Conservation (phyloP, 2,797 vertebrate species). For the Myoxocephalus aenaeus region DNA sequence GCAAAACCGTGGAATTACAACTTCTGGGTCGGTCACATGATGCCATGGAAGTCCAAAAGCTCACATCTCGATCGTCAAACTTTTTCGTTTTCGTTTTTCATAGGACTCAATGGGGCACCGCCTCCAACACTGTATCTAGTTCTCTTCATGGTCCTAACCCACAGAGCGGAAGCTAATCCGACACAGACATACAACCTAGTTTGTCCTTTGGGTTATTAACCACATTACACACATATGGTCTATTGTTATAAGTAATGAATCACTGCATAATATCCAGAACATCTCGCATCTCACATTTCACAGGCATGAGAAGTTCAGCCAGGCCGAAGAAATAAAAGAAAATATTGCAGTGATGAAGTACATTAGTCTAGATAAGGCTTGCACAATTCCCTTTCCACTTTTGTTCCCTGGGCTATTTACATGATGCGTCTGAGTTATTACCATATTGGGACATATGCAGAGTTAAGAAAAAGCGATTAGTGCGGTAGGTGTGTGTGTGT, state of each 20-base stretch:
- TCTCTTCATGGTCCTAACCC: neutral
- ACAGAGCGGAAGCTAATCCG: neutral
- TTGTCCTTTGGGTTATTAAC: neutral
- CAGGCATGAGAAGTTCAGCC: neutral
- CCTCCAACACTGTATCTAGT: neutral
- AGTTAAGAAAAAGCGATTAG: slow-evolving; percentile 1
- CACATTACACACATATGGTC: neutral
- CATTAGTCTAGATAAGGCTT: slow-evolving; percentile 10
- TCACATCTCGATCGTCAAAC: neutral
- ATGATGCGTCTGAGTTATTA: neutral
- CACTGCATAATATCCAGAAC: neutral
- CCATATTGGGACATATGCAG: slow-evolving; percentile 32
- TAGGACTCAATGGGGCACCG: neutral
- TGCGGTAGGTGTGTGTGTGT: slow-evolving; percentile 21
- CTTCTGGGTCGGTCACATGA: too few species aligned
- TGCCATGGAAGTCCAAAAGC: too few species aligned
- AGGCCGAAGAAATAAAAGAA: neutral
- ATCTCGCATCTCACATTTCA: neutral
- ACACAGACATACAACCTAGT: neutral
- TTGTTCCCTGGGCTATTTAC: neutral
- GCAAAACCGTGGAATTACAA: neutral
- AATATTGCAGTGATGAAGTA: neutral
- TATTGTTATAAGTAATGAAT: neutral
- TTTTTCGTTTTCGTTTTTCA: neutral
- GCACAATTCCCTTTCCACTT: neutral